A percentile compares a stretch with the other conserved stretches of the same genome.
Evolutionary conservation across 2,113 vertebrate species (phyloP).

Genomic region (Pelmatolapia mariae): DNA sequence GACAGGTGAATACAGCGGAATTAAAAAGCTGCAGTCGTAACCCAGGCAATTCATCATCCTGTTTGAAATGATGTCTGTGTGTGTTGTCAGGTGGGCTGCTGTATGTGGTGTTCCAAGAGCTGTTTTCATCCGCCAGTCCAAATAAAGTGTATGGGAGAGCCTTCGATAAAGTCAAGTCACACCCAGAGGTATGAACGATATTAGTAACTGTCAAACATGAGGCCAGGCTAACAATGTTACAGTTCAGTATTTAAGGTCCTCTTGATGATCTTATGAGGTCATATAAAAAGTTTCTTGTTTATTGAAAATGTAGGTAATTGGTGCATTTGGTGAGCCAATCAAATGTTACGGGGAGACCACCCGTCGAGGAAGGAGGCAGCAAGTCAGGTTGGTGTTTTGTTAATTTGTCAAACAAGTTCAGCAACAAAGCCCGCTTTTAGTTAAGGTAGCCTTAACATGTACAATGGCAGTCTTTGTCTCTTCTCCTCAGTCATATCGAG

Average conservation of each 20-base stretch:
- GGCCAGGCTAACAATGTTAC: not conserved
- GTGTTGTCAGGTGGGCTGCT: slow-evolving; percentile 80
- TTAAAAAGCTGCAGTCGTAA: not conserved
- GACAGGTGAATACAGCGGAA: slow-evolving; percentile 75
- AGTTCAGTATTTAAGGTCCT: not conserved
- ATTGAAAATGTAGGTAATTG: slow-evolving; percentile 74
- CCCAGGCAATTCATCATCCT: not conserved
- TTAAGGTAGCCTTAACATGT: not conserved
- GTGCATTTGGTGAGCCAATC: slow-evolving; percentile 86
- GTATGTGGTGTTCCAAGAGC: slow-evolving; percentile 89
- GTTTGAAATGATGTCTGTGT: not conserved
- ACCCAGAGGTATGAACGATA: slow-evolving; percentile 81
- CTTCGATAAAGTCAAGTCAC: slow-evolving; percentile 82
- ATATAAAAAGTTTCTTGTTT: not conserved
- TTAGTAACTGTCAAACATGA: not conserved
- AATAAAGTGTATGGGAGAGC: slow-evolving; percentile 89
- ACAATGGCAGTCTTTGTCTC: not conserved
- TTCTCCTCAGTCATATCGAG: slow-evolving; percentile 77
- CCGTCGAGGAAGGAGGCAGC: slow-evolving; percentile 86
- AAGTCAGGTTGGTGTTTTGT: slow-evolving; percentile 78
- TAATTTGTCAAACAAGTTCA: not conserved
- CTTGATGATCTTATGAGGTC: not conserved
- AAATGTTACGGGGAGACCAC: slow-evolving; percentile 88
- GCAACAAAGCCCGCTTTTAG: not conserved
- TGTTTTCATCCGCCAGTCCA: slow-evolving; percentile 91